Conservation (phyloP, 2,113 vertebrate species). For the Ardeotis arabs region DNA sequence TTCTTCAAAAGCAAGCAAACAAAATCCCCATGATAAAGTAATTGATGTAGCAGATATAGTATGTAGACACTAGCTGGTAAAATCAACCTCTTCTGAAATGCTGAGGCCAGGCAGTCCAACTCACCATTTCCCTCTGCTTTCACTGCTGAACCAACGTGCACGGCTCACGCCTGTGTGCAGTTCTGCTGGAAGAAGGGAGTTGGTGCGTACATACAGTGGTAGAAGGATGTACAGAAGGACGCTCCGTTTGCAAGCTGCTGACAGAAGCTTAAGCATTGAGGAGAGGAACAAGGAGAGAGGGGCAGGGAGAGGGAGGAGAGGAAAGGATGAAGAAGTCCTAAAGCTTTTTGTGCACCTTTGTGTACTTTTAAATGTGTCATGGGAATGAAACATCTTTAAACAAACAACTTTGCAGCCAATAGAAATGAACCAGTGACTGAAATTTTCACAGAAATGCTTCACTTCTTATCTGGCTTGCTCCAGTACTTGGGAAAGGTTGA, state of each 20-base stretch:
- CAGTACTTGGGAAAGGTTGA: not conserved
- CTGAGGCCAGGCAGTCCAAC: not conserved
- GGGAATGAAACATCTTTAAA: not conserved
- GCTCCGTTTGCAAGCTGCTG: not conserved
- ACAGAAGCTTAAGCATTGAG: not conserved
- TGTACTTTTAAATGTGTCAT: not conserved
- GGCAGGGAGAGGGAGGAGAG: too few relatives aligned
- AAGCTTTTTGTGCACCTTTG: not conserved
- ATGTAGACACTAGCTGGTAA: not conserved
- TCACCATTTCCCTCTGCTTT: not conserved
- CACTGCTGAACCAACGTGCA: not conserved
- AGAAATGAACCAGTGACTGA: not conserved
- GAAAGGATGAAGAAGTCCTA: not conserved
- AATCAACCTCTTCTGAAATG: not conserved
- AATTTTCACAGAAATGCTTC: not conserved
- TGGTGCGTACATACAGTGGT: fast-evolving
- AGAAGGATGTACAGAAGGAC: not conserved
- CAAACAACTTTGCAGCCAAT: not conserved
- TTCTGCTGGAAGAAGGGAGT: not conserved
- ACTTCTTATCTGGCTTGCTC: not conserved
- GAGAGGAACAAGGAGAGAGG: too few relatives aligned
- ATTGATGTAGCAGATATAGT: not conserved
- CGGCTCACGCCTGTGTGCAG: fast-evolving
- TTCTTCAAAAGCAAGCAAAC: not conserved
- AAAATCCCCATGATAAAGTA: not conserved